Evolutionary conservation across 2,888 invertebrate genomes (phyloP).

Genomic region (Eupsilia transversa): DNA sequence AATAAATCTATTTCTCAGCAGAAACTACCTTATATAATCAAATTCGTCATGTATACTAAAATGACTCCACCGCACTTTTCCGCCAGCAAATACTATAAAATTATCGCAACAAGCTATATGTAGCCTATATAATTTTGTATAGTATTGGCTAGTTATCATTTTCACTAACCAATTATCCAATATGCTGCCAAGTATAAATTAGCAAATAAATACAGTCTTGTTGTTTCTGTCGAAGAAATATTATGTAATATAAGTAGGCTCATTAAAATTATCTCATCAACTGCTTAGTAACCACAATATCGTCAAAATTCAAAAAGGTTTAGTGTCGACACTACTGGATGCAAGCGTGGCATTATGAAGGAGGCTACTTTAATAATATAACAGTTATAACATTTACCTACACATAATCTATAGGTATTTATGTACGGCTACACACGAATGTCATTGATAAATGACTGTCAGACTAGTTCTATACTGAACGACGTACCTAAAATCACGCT

Average conservation of each 20-base stretch:
- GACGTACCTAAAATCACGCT: neutral
- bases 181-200: conserved; percentile 67
- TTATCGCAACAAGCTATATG: conserved; percentile 28
- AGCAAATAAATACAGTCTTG: conserved; percentile 77
- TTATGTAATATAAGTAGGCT: conserved; percentile 60
- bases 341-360: conserved; percentile 80
- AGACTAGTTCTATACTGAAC: conserved; percentile 23
- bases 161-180: conserved; percentile 68
- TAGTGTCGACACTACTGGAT: conserved; percentile 77
- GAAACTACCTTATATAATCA: conserved; percentile 62
- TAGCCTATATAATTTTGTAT: conserved; percentile 41
- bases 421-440: conserved; percentile 69
- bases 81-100: conserved; percentile 59
- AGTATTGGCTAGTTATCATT: conserved; percentile 51
- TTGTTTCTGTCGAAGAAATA: conserved; percentile 69
- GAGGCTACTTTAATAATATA: conserved; percentile 76
- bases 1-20: conserved; percentile 59
- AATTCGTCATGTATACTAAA: conserved; percentile 66
- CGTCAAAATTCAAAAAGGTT: conserved; percentile 55
- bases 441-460: conserved; percentile 60
- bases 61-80: conserved; percentile 46
- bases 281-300: conserved; percentile 67
- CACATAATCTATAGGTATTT: conserved; percentile 63
- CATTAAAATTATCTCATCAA: conserved; percentile 55
- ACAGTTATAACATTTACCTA: conserved; percentile 77